Conservation (phyloP, 1,140 invertebrate species). For the Diorhabda carinulata region DNA sequence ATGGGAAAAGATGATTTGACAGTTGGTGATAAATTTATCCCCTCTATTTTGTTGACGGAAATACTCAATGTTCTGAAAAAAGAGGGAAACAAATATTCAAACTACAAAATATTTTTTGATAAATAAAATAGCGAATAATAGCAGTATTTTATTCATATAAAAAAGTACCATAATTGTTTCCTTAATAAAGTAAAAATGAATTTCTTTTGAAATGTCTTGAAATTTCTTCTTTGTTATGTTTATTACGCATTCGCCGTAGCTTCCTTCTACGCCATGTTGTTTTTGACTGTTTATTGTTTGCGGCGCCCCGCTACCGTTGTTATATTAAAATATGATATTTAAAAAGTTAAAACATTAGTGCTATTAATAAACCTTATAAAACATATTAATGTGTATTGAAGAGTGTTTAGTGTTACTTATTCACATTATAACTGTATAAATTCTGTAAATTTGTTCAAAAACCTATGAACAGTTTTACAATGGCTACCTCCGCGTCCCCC, state of each 20-base stretch:
- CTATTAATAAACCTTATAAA: constrained; percentile 1
- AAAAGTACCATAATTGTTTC: not conserved
- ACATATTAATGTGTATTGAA: not conserved
- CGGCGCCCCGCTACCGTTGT: constrained; percentile 42
- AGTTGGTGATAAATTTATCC: not conserved
- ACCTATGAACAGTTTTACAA: constrained; percentile 48
- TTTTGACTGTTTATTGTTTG: constrained; percentile 45
- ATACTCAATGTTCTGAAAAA: not conserved
- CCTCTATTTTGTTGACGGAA: not conserved
- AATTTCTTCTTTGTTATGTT: constrained; percentile 28
- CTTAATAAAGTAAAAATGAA: not conserved
- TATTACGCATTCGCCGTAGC: constrained; percentile 24
- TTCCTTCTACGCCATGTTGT: constrained; percentile 41
- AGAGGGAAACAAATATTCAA: constrained; percentile 17
- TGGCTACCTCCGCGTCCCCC: constrained; percentile 62
- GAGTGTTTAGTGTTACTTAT: constrained; percentile 1
- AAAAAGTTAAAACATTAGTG: constrained; percentile 13
- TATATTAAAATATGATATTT: constrained; percentile 30
- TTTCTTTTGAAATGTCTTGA: not conserved
- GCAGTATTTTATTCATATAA: too few species aligned
- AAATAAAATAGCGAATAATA: not conserved
- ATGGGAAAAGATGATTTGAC: not conserved
- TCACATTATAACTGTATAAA: not conserved
- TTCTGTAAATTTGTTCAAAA: constrained; percentile 18
- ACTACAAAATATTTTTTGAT: not conserved